These are phyloP conservation scores for Corythornis cristatus DNA, from an alignment of 2,113 vertebrate species.

Conservation along the genomic window DNA sequence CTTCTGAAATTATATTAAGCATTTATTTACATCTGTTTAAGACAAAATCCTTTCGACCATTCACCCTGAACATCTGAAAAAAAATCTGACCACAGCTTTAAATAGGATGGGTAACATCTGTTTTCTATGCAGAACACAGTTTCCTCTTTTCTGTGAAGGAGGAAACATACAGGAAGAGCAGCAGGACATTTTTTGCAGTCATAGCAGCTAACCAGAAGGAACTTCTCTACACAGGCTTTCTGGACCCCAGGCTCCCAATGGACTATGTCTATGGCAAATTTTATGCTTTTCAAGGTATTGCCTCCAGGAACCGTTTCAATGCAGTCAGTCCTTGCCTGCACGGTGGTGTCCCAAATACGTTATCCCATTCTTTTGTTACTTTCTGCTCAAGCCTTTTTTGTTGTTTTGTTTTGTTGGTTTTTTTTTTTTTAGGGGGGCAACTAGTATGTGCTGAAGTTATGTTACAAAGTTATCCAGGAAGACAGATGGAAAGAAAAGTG, in stretches of 20 bases:
- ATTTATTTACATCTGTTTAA: neutral
- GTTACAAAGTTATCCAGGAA: neutral
- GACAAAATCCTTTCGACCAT: neutral
- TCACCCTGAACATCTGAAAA: neutral
- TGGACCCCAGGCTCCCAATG: neutral
- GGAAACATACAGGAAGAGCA: neutral
- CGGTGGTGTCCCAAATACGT: neutral
- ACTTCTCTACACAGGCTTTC: neutral
- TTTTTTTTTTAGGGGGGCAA: neutral
- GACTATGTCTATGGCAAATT: neutral
- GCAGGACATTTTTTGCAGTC: neutral
- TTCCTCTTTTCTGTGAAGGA: neutral
- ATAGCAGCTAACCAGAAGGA: neutral
- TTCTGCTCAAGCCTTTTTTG: neutral
- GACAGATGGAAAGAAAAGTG: conserved; percentile 42
- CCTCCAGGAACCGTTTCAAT: neutral
- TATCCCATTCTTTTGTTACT: neutral
- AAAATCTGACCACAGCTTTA: neutral
- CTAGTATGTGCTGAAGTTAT: neutral
- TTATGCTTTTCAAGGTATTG: neutral
- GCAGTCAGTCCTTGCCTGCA: neutral
- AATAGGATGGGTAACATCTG: accelerated
- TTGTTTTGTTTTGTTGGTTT: too few relatives aligned
- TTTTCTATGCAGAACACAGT: neutral
- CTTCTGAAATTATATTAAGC: neutral